Evolutionary conservation across 2,797 vertebrate genomes (phyloP).

Genomic region (Poecile montanus): DNA sequence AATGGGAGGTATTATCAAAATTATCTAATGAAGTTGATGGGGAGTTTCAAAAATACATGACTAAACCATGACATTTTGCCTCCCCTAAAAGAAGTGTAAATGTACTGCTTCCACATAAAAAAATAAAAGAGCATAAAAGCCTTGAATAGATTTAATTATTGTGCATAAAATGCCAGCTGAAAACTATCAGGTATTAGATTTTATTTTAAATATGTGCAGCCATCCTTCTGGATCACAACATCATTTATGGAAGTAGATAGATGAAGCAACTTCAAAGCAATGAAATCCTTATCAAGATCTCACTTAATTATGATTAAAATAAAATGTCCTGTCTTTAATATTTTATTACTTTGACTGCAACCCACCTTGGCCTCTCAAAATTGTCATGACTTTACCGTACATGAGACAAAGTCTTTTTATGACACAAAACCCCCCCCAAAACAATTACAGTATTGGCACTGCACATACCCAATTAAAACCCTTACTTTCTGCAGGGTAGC

Average conservation of each 20-base stretch:
- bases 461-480: background rate
- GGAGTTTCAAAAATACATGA: background rate
- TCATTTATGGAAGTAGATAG: background rate
- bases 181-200: background rate
- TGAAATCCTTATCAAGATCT: background rate
- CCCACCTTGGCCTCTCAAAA: background rate
- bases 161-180: background rate
- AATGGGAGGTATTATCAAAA: slow-evolving; percentile 28
- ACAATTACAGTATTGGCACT: background rate
- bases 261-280: background rate
- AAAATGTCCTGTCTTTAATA: background rate
- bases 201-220: background rate
- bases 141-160: background rate
- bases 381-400: background rate
- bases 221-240: background rate
- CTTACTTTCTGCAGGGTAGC: background rate
- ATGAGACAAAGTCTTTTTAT: background rate
- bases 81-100: background rate
- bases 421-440: fast-evolving
- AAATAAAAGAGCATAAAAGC: slow-evolving; percentile 2
- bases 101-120: background rate
- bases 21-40: background rate
- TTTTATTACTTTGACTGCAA: background rate
- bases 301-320: background rate
- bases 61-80: slow-evolving; percentile 1